Percentiles rank a stretch among this genome's conserved stretches.
Evolutionary conservation across 2,113 vertebrate species (phyloP).

Genomic region (Regulus satrapa): DNA sequence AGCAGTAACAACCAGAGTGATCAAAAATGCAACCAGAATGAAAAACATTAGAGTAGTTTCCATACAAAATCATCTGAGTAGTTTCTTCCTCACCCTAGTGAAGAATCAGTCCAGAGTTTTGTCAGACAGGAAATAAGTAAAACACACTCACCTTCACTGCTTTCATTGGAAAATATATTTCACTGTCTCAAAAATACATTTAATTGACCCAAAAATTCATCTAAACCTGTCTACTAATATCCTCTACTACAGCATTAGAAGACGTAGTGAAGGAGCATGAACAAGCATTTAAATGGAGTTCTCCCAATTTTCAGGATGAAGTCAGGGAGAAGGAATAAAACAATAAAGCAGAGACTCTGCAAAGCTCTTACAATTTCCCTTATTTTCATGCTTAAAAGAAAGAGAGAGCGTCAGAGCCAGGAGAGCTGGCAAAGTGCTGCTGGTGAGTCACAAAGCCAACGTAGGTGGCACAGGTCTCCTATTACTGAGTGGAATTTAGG

Average conservation of each 20-base stretch:
- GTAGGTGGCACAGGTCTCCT: not conserved
- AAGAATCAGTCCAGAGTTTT: not conserved
- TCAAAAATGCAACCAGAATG: not conserved
- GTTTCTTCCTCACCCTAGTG: not conserved
- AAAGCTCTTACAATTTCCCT: not conserved
- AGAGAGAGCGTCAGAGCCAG: not conserved
- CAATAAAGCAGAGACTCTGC: not conserved
- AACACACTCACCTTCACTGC: not conserved
- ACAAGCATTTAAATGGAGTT: not conserved
- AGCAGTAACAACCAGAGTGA: not conserved
- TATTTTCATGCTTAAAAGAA: not conserved
- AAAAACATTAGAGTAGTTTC: not conserved
- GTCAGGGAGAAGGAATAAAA: not conserved
- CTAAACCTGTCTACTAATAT: not conserved
- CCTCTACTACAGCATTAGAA: not conserved
- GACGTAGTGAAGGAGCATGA: not conserved
- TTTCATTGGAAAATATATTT: not conserved
- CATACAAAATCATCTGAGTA: not conserved
- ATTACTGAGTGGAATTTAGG: not conserved
- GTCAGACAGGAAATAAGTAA: not conserved
- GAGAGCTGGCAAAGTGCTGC: not conserved
- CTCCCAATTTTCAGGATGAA: not conserved
- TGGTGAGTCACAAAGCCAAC: not conserved
- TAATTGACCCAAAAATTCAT: not conserved
- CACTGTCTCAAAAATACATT: not conserved